Percentiles rank a stretch among this genome's conserved stretches.
phyloP scores from a whole-genome alignment of 1,140 invertebrate species.

The Rhysida immarginata region DNA sequence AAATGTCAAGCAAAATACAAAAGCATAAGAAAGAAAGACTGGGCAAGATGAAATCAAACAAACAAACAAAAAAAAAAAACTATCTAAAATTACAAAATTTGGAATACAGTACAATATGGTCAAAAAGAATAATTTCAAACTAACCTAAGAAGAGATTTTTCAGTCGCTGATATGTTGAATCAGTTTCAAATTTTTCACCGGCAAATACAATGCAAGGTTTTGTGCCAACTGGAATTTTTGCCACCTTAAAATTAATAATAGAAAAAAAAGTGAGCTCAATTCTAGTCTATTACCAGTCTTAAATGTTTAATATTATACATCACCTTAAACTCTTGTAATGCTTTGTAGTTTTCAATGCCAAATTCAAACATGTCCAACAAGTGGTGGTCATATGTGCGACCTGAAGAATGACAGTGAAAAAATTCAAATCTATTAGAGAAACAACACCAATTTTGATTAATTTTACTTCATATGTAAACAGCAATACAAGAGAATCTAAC shows the following conservation, averaged over 20 bases:
- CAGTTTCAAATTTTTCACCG: constrained; percentile 77
- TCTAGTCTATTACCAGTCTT: background rate
- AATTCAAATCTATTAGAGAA: background rate
- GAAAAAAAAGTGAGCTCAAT: background rate
- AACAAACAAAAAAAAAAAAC: no score
- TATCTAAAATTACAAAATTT: no score
- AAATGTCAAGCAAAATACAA: no score
- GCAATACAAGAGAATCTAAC: no score
- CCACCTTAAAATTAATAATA: constrained; percentile 28
- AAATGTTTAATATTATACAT: background rate
- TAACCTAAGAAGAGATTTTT: constrained; percentile 66
- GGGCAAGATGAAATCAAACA: no score
- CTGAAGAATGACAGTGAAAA: constrained; percentile 24
- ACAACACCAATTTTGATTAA: no score
- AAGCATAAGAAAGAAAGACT: no score
- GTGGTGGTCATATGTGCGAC: constrained; percentile 71
- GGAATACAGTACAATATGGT: no score
- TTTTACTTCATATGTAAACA: no score
- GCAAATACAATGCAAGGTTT: constrained; percentile 89
- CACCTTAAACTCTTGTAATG: constrained; percentile 58
- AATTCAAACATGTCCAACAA: constrained; percentile 94
- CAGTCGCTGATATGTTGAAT: constrained; percentile 55
- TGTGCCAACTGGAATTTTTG: constrained; percentile 59
- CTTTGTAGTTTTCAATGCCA: constrained; percentile 65
- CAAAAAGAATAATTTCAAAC: no score